Base-by-base conservation (phyloP, 2,888 invertebrate genomes). In the Stratiomys singularior region DNA sequence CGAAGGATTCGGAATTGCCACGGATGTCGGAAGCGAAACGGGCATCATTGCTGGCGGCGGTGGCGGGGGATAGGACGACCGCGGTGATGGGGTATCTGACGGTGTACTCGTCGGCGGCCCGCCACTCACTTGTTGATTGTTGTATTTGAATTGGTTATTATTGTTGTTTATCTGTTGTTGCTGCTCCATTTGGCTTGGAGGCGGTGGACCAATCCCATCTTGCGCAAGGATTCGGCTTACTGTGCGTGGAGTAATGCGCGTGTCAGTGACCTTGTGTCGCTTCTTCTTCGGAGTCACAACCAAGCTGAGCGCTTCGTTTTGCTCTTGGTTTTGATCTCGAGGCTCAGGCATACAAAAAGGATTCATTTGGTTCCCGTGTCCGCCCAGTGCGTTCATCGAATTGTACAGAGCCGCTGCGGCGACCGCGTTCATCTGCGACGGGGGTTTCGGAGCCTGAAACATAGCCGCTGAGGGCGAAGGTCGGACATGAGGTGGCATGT, bases 221-320 rank as follows among this genome's bases (percentile, higher is more conserved):
- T 93, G 93, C 71, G 94, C 95, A 83, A 96, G 88, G 82, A 96
- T 93, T 81, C 96, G 90, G 86, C 95, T 95, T 64, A 96, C 96
- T 69, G 96, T 96, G 81, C 96, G 90, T 25, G 96, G 96, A 44
- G 96, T 96, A 82, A 97, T 95, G 82, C 97, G 90, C 76, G 96
- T 96, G 85, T 97, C 97, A 47, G 98, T 98, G 84, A 97, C 96
- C 93, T 98, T 98, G 85, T 98, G 97, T 77, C 98, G 91, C 89
- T 97, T 98, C 90, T 97, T 98, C 88, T 97, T 97, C 1, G 96
- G 96, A 66, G 96, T 95, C 82, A 98, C 96, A 78, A 98, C 97
- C 83, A 98, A 90, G 85, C 97, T 96, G 78, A 98, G 91, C 2
- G 98, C 97, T 86, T 97, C 97, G 87, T 96, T 96, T 87, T 96